Conservation (phyloP, 2,888 invertebrate genomes). For the Sipha maydis region DNA sequence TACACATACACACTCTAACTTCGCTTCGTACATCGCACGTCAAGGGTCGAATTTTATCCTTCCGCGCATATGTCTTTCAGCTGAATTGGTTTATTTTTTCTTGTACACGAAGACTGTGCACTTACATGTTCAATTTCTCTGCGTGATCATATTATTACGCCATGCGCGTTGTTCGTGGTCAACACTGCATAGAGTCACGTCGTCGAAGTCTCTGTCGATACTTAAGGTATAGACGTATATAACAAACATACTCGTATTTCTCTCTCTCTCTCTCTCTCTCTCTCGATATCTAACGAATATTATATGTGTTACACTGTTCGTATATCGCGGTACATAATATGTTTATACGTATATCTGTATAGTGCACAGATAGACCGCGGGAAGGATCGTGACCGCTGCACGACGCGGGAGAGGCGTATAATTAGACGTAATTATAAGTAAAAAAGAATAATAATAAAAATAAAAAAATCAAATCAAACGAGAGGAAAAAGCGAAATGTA, state of each 20-base stretch:
- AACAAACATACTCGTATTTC: background rate
- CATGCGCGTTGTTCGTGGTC: background rate
- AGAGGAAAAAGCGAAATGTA: conserved; percentile 41
- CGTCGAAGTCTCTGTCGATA: background rate
- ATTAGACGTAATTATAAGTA: conserved; percentile 61
- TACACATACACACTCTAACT: background rate
- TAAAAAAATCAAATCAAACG: conserved; percentile 11
- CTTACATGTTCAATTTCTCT: background rate
- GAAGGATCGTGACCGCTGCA: conserved; percentile 56
- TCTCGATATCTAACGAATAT: background rate
- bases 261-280: background rate
- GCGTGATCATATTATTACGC: background rate
- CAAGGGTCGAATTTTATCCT: background rate
- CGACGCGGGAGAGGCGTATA: conserved; percentile 53
- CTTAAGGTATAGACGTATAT: background rate
- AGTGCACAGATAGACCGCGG: background rate
- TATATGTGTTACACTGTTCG: background rate
- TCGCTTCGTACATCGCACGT: background rate
- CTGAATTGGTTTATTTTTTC: background rate
- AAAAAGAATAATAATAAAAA: background rate
- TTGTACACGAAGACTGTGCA: background rate
- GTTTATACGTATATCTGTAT: background rate
- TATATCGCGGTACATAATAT: background rate
- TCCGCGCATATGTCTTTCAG: background rate
- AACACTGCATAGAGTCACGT: background rate